Conservation (phyloP, 2,113 vertebrate genomes). For the Zosterops borbonicus region DNA sequence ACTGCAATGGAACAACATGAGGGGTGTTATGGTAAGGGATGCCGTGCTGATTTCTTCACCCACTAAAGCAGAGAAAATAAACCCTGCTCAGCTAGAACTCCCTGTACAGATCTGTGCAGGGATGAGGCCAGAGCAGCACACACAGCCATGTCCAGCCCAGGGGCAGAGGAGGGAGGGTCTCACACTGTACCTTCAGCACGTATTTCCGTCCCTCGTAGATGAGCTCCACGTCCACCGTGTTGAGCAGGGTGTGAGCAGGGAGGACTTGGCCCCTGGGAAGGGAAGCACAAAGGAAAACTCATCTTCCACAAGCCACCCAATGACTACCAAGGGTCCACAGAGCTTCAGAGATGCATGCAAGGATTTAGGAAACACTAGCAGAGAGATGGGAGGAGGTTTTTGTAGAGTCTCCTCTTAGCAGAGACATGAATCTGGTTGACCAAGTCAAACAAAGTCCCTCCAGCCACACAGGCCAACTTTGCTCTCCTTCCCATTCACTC, state of each 20-base stretch:
- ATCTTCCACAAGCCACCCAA: neutral
- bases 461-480: neutral
- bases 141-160: neutral
- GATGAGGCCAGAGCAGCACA: neutral
- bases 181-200: conserved; percentile 81
- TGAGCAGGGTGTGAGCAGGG: conserved; percentile 92
- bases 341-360: neutral
- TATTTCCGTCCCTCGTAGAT: conserved; percentile 97
- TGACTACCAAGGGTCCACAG: too few relatives aligned
- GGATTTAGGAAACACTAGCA: neutral
- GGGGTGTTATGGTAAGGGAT: neutral
- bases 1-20: fast-evolving
- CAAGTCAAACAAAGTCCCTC: neutral
- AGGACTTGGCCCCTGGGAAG: conserved; percentile 93
- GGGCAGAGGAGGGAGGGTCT: neutral
- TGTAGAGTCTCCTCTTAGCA: neutral
- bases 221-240: conserved; percentile 94
- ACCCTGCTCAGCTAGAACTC: neutral
- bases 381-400: neutral
- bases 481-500: neutral
- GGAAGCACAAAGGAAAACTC: neutral
- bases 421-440: fast-evolving
- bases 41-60: neutral
- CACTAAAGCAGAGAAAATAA: neutral
- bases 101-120: neutral